A percentile compares a stretch with the other conserved stretches of the same genome.
Conservation (phyloP, 2,113 vertebrate species). For the Solea solea region DNA sequence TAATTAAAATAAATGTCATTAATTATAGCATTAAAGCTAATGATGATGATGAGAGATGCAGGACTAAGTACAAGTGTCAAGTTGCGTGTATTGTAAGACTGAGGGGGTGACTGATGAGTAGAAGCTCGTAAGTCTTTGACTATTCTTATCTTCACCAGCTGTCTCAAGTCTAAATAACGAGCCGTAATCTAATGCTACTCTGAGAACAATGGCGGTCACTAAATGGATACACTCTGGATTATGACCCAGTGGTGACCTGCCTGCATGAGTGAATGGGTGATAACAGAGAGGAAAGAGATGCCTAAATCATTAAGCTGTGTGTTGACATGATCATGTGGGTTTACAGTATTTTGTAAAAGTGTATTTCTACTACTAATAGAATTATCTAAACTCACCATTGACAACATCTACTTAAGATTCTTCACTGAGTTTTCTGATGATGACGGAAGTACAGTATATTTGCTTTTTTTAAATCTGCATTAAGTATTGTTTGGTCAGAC, state of each 20-base stretch:
- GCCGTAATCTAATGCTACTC: constrained; percentile 53
- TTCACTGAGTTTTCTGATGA: too few species aligned
- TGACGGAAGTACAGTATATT: too few species aligned
- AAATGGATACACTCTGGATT: constrained; percentile 42
- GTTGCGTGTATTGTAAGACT: background rate
- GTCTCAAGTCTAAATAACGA: constrained; percentile 26
- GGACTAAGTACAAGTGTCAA: too few species aligned
- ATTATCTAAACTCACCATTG: too few species aligned
- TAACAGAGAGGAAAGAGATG: background rate
- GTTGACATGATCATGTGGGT: background rate
- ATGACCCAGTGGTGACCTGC: constrained; percentile 34
- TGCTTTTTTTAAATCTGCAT: too few species aligned
- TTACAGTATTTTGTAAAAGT: background rate
- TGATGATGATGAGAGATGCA: constrained; percentile 13
- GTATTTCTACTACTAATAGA: background rate
- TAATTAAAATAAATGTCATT: constrained; percentile 11
- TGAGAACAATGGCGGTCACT: constrained; percentile 43
- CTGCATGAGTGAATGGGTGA: background rate
- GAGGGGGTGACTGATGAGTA: background rate
- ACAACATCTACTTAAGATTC: too few species aligned
- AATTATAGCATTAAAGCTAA: constrained; percentile 5
- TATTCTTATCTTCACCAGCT: constrained; percentile 21
- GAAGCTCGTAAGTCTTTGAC: constrained; percentile 33
- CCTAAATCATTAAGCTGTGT: background rate
- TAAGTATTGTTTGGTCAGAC: too few species aligned